Base-by-base conservation (phyloP, 2,888 invertebrate species). In the Drosophila heteroneura region DNA sequence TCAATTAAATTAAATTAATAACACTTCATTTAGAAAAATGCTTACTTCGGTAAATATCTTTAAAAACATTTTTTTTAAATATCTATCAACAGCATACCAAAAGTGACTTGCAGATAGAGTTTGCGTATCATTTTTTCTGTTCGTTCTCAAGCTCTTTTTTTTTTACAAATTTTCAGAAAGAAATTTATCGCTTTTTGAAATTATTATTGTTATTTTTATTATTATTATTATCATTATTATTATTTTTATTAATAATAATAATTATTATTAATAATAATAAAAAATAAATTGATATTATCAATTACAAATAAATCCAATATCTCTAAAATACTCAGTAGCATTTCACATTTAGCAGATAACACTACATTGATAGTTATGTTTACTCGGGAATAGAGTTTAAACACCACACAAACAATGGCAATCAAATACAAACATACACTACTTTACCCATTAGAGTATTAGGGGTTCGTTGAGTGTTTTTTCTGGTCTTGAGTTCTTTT, bases 401-500 rank as follows among this genome's bases (percentile, higher is more conserved):
- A 26, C 14, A 9, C 9, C 16, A 2, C 16, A 16, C 47, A 16
- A 16, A n/a, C 10, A n/a, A 5, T 41, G n/a, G n/a, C 10, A n/a
- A 16, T 26, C 14, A 28, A 3, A 28, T 19, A 26, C 26, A 9
- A 19, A 5, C 0, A 5, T 51, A 28, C 47, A 26, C 47, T 47
- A 26, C 22, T 22, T 26, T 1, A 2, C 2, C 39, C 19, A 5
- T 3, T 16, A 75, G 71, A 14, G 77, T 47, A 75, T 77, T 39
- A 12, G 16, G 22, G 12, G 12, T 39, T 59, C 66, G 56, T 26
- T 3, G 30, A 37, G 56, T 52, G 47, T 26, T 9, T 9, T 58
- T 39, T 39, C 7, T 54, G 22, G 54, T 54, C 3, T 1, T 41
- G n/a, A 32, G 14, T 19, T 54, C 44, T 67, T 83, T 83, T 82